phyloP scores from a whole-genome alignment of 2,113 vertebrate genomes.

The Platysteira castanea region DNA sequence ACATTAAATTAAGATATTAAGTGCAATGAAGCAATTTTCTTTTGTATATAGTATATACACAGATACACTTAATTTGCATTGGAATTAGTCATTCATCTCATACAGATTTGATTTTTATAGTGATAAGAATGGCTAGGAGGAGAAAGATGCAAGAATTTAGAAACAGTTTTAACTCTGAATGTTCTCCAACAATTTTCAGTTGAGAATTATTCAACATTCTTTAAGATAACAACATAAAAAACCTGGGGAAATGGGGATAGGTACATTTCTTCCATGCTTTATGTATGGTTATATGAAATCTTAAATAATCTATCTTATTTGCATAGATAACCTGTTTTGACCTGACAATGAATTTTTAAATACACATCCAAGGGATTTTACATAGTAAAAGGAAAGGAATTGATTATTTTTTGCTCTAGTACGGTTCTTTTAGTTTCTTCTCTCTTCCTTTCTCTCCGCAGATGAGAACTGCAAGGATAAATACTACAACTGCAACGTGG shows the following conservation, averaged over 20 bases:
- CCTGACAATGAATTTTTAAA: not conserved
- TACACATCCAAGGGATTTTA: not conserved
- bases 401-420: not conserved
- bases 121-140: not conserved
- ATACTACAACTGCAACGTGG: slow-evolving; percentile 96
- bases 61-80: not conserved
- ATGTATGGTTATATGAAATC: not conserved
- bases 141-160: not conserved
- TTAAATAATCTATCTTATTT: not conserved
- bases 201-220: not conserved
- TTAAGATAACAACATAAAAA: not conserved
- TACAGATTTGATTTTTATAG: not conserved
- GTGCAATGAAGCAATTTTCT: not conserved
- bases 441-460: slow-evolving; percentile 44
- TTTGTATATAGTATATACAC: not conserved
- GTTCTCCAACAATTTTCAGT: not conserved
- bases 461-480: slow-evolving; percentile 93
- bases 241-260: not conserved
- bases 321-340: not conserved
- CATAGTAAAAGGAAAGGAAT: not conserved
- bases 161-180: not conserved
- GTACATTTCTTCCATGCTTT: not conserved
- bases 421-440: not conserved
- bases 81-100: not conserved
- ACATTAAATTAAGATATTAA: not conserved